phyloP scores from a whole-genome alignment of 2,888 invertebrate genomes.

The Lissocephala sabroskyi region DNA sequence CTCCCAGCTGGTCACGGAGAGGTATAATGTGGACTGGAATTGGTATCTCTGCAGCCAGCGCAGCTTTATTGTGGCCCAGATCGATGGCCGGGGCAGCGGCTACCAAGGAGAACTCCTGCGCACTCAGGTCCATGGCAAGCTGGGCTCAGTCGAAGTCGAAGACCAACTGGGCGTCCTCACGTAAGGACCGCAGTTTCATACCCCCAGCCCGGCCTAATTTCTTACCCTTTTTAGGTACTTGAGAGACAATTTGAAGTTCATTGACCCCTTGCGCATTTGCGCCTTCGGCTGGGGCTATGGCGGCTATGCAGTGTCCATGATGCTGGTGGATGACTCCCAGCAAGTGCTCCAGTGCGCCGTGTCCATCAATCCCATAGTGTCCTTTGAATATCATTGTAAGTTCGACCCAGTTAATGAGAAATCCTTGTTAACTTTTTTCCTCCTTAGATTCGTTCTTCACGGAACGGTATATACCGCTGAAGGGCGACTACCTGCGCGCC shows the following conservation, averaged over 20 bases:
- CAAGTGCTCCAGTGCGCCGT: constrained; percentile 88
- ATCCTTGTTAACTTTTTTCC: too few relatives aligned
- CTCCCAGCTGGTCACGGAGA: constrained; percentile 86
- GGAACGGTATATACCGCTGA: constrained; percentile 90
- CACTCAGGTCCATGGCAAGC: constrained; percentile 81
- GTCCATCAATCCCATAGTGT: constrained; percentile 89
- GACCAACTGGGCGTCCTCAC: constrained; percentile 82
- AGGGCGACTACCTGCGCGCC: constrained; percentile 79
- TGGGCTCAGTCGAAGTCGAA: constrained; percentile 83
- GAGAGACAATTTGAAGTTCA: constrained; percentile 84
- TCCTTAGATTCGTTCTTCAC: constrained; percentile 89
- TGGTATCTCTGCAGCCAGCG: constrained; percentile 87
- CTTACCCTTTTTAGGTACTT: constrained; percentile 76
- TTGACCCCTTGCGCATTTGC: constrained; percentile 85
- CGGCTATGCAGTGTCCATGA: constrained; percentile 87
- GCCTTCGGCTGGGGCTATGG: constrained; percentile 92
- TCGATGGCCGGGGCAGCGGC: constrained; percentile 91
- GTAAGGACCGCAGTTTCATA: constrained; percentile 68
- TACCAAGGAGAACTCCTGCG: constrained; percentile 84
- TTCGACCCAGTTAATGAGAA: too few relatives aligned
- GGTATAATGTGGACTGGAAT: constrained; percentile 86
- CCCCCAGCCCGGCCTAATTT: too few relatives aligned
- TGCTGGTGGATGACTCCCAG: constrained; percentile 83
- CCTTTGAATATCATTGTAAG: constrained; percentile 85
- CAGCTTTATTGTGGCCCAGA: constrained; percentile 88